A percentile compares a stretch with the other conserved stretches of the same genome.
phyloP scores from a whole-genome alignment of 2,888 invertebrate genomes.

The Romanomermis culicivorax region DNA sequence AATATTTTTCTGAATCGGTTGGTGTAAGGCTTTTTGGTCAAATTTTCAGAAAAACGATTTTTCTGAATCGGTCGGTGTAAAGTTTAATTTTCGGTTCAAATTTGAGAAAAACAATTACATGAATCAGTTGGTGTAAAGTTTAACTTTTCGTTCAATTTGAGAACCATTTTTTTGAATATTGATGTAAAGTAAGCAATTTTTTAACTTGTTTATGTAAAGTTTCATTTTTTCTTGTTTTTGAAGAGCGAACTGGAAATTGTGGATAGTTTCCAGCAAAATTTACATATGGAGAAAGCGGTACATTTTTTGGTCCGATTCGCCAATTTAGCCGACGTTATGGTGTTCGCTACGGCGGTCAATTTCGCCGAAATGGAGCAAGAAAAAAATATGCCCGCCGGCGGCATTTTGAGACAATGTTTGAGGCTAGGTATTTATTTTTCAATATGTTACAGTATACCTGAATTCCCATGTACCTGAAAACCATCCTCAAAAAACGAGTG shows the following conservation, averaged over 20 bases:
- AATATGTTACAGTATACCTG: neutral
- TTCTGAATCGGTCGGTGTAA: no score
- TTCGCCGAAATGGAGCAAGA: constrained; percentile 94
- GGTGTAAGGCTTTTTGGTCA: no score
- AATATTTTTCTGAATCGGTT: no score
- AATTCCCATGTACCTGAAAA: neutral
- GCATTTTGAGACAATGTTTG: constrained; percentile 83
- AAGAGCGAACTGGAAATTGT: constrained; percentile 94
- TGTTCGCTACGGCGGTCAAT: constrained; percentile 89
- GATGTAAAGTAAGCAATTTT: no score
- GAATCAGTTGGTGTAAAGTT: no score
- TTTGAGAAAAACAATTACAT: no score
- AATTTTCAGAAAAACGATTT: no score
- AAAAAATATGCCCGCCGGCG: constrained; percentile 99
- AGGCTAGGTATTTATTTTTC: constrained; percentile 39
- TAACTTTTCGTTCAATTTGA: no score
- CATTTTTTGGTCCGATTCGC: constrained; percentile 92
- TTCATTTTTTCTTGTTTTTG: constrained; percentile 17
- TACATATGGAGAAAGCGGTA: constrained; percentile 92
- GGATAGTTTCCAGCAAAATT: constrained; percentile 82
- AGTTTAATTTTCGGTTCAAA: no score
- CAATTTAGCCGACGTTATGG: constrained; percentile 91
- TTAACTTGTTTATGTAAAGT: no score
- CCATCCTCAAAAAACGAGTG: no score
- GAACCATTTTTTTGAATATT: no score